Evolutionary conservation across 2,888 invertebrate species (phyloP).

Genomic region (Megamerina dolium): DNA sequence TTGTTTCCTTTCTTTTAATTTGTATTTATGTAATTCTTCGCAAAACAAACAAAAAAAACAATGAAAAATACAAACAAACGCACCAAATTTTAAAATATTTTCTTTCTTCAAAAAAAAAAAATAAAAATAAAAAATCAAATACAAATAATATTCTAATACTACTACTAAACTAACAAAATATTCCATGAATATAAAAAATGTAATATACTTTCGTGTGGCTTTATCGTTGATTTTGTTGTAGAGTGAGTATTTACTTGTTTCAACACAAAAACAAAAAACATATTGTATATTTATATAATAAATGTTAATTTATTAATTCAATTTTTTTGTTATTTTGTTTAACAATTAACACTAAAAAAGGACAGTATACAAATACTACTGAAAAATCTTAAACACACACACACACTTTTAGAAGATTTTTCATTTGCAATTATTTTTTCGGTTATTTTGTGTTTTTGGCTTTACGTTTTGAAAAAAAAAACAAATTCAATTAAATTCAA

Average conservation of each 20-base stretch:
- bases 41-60: too few relatives aligned
- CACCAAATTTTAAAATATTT: constrained; percentile 16
- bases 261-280: neutral
- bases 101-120: constrained; percentile 9
- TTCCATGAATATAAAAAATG: constrained; percentile 9
- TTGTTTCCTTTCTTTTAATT: too few relatives aligned
- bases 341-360: too few relatives aligned
- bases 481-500: too few relatives aligned
- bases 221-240: constrained; percentile 41
- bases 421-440: too few relatives aligned
- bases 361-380: too few relatives aligned
- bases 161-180: neutral
- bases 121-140: constrained; percentile 5
- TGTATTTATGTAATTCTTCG: too few relatives aligned
- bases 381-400: too few relatives aligned
- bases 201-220: constrained; percentile 34
- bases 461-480: too few relatives aligned
- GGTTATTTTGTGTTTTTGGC: too few relatives aligned
- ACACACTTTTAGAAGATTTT: too few relatives aligned
- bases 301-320: constrained; percentile 8
- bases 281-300: neutral
- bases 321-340: constrained; percentile 7
- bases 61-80: constrained; percentile 3
- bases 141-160: neutral
- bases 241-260: constrained; percentile 35